A percentile compares a stretch with the other conserved stretches of the same genome.
Conservation (phyloP, 2,113 vertebrate genomes). For the Myiagra hebetior region DNA sequence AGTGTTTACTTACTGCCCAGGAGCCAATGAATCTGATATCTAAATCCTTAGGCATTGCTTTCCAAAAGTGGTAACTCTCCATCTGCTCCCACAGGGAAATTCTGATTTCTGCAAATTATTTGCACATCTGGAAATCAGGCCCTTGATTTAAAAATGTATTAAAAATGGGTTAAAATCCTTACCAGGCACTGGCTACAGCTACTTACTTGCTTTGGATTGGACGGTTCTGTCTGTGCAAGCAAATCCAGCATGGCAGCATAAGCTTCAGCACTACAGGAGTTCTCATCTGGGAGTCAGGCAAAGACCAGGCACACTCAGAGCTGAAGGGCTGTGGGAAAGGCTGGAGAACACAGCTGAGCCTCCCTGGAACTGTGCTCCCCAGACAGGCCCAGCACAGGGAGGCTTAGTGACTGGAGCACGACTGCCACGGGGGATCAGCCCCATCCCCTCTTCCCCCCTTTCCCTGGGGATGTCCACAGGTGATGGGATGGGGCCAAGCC, state of each 20-base stretch:
- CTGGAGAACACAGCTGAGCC: not conserved
- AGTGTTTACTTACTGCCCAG: not conserved
- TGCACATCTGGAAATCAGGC: not conserved
- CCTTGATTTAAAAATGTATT: not conserved
- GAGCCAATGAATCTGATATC: not conserved
- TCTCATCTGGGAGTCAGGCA: not conserved
- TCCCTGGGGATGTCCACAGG: no score
- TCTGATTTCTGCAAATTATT: not conserved
- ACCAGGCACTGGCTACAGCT: not conserved
- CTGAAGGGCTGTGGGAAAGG: not conserved
- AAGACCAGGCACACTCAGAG: not conserved
- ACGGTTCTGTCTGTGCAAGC: not conserved
- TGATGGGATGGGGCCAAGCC: not conserved
- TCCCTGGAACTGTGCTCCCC: not conserved
- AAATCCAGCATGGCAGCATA: not conserved
- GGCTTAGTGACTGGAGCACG: not conserved
- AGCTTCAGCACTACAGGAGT: not conserved
- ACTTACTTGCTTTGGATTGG: fast-evolving
- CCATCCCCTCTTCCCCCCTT: no score
- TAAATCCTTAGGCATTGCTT: not conserved
- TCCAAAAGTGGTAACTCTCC: not conserved
- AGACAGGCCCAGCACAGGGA: not conserved
- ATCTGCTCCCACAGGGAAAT: not conserved
- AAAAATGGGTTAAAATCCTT: not conserved
- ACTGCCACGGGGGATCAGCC: no score